These are phyloP conservation scores for Ophioninae sp. DNA, from an alignment of 2,888 invertebrate species.

Conservation along the genomic window DNA sequence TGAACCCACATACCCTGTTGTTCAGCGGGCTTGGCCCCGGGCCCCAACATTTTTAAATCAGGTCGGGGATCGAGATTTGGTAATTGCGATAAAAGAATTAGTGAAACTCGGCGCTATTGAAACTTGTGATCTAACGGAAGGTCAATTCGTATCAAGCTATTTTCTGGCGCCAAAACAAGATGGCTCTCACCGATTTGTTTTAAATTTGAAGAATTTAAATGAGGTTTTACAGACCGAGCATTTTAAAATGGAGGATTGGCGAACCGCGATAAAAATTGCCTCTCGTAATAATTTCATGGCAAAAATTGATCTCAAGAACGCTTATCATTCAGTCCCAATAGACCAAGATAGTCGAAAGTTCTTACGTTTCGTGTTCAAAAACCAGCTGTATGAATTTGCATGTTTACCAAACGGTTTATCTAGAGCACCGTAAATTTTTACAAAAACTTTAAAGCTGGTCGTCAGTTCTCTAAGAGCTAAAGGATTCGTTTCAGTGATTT, in stretches of 20 bases:
- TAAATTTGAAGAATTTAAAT: constrained; percentile 49
- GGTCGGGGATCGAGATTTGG: not conserved
- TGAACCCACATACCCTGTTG: not conserved
- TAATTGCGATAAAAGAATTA: constrained; percentile 33
- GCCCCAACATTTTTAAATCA: not conserved
- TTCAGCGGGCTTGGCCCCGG: constrained; percentile 20
- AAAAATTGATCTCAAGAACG: constrained; percentile 61
- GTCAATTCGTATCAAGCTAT: constrained; percentile 55
- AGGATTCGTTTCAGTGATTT: constrained; percentile 37
- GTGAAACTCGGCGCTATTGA: constrained; percentile 41
- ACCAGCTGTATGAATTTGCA: constrained; percentile 65
- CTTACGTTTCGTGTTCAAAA: constrained; percentile 65
- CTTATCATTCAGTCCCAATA: constrained; percentile 64
- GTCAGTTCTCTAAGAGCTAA: constrained; percentile 24
- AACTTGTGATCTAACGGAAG: constrained; percentile 14
- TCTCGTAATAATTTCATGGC: constrained; percentile 58
- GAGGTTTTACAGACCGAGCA: constrained; percentile 52
- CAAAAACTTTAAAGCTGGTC: constrained; percentile 65
- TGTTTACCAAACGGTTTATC: constrained; percentile 68
- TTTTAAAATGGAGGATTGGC: constrained; percentile 63
- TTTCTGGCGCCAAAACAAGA: constrained; percentile 61
- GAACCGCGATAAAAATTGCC: constrained; percentile 56
- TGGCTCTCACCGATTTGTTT: constrained; percentile 56
- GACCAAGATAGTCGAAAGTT: constrained; percentile 63
- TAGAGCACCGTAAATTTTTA: constrained; percentile 68